Percentiles rank a stretch among this genome's conserved stretches.
These are phyloP conservation scores for Sebastes elongatus DNA, from an alignment of 2,797 vertebrate genomes.

Conservation along the genomic window DNA sequence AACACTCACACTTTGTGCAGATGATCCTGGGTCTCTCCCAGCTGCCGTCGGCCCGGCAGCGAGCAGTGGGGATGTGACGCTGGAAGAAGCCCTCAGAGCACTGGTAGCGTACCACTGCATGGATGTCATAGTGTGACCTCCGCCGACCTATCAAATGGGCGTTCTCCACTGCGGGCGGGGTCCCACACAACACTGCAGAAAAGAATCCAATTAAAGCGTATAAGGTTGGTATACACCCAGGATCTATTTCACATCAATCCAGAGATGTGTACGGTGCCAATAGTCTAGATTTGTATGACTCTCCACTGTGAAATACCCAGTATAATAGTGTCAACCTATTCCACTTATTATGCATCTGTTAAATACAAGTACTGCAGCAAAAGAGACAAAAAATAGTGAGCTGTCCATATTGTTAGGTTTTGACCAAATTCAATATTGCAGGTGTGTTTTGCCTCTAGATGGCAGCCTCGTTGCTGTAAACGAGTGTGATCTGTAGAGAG, in stretches of 20 bases:
- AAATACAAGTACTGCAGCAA: not conserved
- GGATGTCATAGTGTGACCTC: conserved; percentile 91
- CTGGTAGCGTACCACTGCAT: conserved; percentile 92
- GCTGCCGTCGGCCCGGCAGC: conserved; percentile 89
- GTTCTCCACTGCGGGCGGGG: conserved; percentile 90
- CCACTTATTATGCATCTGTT: not conserved
- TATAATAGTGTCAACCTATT: not conserved
- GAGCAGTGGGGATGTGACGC: conserved; percentile 89
- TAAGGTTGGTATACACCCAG: not conserved
- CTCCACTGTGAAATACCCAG: not conserved
- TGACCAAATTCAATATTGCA: not conserved
- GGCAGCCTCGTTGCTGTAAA: conserved; percentile 58
- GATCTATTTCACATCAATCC: not conserved
- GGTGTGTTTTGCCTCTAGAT: conserved; percentile 55
- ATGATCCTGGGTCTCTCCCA: conserved; percentile 94
- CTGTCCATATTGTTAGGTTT: not conserved
- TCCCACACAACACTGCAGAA: conserved; percentile 89
- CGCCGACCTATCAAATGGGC: conserved; percentile 88
- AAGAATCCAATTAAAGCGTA: not conserved
- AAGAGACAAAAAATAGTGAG: not conserved
- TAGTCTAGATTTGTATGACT: not conserved
- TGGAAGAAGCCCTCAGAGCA: conserved; percentile 91
- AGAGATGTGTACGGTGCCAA: not conserved
- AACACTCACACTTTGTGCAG: conserved; percentile 94
- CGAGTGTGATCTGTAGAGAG: not conserved